Conservation (phyloP, 35 echinoderm and acorn worm species). For the Diadema setosum region DNA sequence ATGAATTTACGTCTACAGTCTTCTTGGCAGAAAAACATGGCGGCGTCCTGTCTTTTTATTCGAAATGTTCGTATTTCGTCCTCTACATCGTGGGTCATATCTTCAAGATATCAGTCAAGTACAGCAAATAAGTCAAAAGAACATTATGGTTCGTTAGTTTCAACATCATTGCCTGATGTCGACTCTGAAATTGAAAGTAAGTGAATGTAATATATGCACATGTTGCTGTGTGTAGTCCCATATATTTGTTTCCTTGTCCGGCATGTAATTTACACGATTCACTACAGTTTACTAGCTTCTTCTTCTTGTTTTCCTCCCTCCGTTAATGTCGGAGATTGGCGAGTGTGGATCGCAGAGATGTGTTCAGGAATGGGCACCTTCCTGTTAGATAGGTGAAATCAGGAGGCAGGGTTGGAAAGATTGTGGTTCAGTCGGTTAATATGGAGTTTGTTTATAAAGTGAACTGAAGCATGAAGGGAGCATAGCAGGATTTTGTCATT, state of each 20-base stretch:
- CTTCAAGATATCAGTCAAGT: not conserved
- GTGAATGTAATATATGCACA: not conserved
- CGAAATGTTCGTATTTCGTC: not conserved
- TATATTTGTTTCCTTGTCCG: not conserved
- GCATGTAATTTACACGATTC: not conserved
- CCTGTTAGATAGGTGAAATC: too few relatives aligned
- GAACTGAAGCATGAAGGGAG: too few relatives aligned
- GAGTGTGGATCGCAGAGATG: too few relatives aligned
- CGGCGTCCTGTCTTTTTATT: too few relatives aligned
- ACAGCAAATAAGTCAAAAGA: constrained; percentile 4
- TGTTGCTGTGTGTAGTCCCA: not conserved
- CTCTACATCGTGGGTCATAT: not conserved
- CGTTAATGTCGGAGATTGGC: too few relatives aligned
- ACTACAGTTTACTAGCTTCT: not conserved
- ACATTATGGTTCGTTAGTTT: constrained; percentile 67
- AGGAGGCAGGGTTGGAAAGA: not conserved
- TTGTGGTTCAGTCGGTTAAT: too few relatives aligned
- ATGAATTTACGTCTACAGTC: too few relatives aligned
- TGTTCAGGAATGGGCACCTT: too few relatives aligned
- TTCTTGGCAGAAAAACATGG: not conserved
- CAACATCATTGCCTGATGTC: constrained; percentile 83
- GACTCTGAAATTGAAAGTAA: constrained; percentile 89
- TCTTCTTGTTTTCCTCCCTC: not conserved
- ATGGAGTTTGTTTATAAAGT: too few relatives aligned
- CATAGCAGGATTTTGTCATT: too few relatives aligned